phyloP scores from a whole-genome alignment of 92 coral and sea anemone species.

The Siderastrea siderea region DNA sequence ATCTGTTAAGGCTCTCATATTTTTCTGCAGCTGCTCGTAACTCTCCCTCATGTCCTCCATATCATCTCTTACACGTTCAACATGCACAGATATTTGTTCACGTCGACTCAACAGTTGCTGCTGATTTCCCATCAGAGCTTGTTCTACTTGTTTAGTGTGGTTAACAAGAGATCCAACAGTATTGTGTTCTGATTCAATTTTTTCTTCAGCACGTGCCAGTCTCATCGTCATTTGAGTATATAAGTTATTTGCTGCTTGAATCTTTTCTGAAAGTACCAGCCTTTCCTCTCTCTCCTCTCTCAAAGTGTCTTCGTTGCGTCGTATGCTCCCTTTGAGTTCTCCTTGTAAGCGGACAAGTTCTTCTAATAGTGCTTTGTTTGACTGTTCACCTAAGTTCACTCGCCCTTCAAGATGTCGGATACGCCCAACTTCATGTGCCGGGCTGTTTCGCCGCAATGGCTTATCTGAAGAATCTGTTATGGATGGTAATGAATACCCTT shows the following conservation, averaged over 20 bases:
- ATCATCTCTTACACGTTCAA: conserved; percentile 91
- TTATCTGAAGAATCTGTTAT: conserved; percentile 69
- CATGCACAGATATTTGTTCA: conserved; percentile 90
- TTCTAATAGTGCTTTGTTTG: conserved; percentile 94
- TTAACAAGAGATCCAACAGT: conserved; percentile 93
- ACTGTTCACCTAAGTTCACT: conserved; percentile 92
- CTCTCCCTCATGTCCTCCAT: conserved; percentile 88
- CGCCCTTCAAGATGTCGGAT: conserved; percentile 88
- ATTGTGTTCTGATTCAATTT: conserved; percentile 88
- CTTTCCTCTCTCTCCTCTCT: conserved; percentile 92
- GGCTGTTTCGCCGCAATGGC: conserved; percentile 61
- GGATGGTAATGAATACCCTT: conserved; percentile 71
- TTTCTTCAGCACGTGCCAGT: conserved; percentile 93
- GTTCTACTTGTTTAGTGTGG: conserved; percentile 98
- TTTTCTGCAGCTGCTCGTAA: conserved; percentile 89
- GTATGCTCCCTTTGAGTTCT: conserved; percentile 89
- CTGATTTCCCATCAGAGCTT: conserved; percentile 93
- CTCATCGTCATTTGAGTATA: conserved; percentile 96
- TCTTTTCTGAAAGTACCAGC: conserved; percentile 86
- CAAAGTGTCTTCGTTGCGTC: conserved; percentile 91
- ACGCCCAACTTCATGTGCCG: conserved; percentile 63
- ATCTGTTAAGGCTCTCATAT: conserved; percentile 86
- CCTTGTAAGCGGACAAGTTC: conserved; percentile 95
- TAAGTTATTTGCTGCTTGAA: conserved; percentile 90
- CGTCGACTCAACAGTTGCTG: conserved; percentile 90